Evolutionary conservation across 2,888 invertebrate species (phyloP).

Genomic region (Thumatha senex): DNA sequence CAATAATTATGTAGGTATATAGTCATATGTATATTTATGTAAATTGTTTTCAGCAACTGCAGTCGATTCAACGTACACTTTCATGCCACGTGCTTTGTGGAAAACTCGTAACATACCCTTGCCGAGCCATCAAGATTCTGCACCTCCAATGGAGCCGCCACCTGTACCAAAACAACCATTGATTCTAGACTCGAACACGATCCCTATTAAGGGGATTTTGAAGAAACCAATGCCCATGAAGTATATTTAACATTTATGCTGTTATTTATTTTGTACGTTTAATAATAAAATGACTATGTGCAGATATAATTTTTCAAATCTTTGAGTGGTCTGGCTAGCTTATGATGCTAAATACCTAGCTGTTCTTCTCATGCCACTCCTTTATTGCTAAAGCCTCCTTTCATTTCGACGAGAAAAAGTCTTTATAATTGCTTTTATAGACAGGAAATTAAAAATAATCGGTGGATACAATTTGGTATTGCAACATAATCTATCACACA

Average conservation of each 20-base stretch:
- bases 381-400: too few relatives aligned
- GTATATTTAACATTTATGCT: slow-evolving; percentile 54
- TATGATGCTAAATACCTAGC: neutral
- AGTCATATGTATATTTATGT: too few relatives aligned
- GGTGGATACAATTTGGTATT: too few relatives aligned
- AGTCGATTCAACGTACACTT: slow-evolving; percentile 64
- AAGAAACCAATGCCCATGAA: slow-evolving; percentile 79
- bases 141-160: slow-evolving; percentile 58
- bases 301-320: neutral
- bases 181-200: slow-evolving; percentile 26
- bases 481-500: too few relatives aligned
- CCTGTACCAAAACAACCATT: slow-evolving; percentile 47
- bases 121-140: slow-evolving; percentile 33
- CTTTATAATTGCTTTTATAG: too few relatives aligned
- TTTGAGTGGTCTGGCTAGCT: neutral
- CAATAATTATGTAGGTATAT: too few relatives aligned
- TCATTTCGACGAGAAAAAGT: too few relatives aligned
- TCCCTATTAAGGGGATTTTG: slow-evolving; percentile 69
- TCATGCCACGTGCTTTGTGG: slow-evolving; percentile 64
- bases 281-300: neutral
- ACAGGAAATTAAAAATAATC: too few relatives aligned
- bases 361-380: too few relatives aligned
- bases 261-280: neutral
- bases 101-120: slow-evolving; percentile 40
- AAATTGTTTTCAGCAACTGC: slow-evolving; percentile 59